Evolutionary conservation across 2,888 invertebrate species (phyloP).

Genomic region (Eilema depressum): DNA sequence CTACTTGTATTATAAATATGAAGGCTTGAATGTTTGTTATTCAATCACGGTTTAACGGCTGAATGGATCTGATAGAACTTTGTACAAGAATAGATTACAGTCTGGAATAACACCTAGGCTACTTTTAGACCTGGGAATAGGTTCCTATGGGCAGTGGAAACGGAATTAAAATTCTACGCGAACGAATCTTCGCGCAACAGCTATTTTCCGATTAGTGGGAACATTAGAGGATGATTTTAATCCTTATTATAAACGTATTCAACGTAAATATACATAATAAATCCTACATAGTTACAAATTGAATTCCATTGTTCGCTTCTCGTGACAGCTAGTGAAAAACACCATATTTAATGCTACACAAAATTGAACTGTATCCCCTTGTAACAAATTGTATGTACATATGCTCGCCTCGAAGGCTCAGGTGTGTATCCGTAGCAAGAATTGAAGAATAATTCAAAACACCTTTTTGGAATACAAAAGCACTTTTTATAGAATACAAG

Average conservation of each 20-base stretch:
- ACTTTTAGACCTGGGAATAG: no score
- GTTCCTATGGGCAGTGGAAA: no score
- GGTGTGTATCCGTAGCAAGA: slow-evolving; percentile 70
- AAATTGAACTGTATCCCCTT: slow-evolving; percentile 45
- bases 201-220: no score
- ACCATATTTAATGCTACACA: slow-evolving; percentile 29
- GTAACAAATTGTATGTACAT: slow-evolving; percentile 34
- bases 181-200: no score
- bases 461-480: slow-evolving; percentile 62
- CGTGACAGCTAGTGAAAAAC: slow-evolving; percentile 66
- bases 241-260: no score
- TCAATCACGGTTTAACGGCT: no score
- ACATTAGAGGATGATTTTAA: slow-evolving; percentile 20
- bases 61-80: no score
- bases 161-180: no score
- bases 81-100: no score
- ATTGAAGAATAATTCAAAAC: slow-evolving; percentile 70
- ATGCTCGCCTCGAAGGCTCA: slow-evolving; percentile 57
- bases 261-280: slow-evolving; percentile 22
- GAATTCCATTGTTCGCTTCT: slow-evolving; percentile 69
- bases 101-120: no score
- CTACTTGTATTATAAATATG: no score
- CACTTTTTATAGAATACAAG: slow-evolving; percentile 54
- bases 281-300: slow-evolving; percentile 61
- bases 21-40: no score